Base-by-base conservation (phyloP, 2,113 vertebrate genomes). In the Apodemus sylvaticus region DNA sequence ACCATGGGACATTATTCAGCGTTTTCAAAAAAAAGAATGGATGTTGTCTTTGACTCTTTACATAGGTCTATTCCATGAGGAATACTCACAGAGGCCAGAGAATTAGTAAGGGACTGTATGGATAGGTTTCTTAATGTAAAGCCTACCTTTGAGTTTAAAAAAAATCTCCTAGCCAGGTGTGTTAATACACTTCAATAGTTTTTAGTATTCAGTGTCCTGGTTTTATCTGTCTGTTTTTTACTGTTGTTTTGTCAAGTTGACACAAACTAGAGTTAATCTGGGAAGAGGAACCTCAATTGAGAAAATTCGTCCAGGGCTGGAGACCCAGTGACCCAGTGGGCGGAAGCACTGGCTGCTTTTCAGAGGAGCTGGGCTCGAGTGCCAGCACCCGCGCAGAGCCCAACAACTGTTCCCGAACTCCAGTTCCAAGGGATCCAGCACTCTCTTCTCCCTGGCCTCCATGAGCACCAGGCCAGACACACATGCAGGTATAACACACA, bases 141-240 rank as follows among this genome's bases (percentile, higher is more conserved):
- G 29, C 42, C n/a, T 91, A 82, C 68, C 31, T 93, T 36, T 89
- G n/a, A 88, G 31, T 85, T 31, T 62, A 24, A 71, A 79, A 58
- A 58, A 91, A 78, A 60, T 17, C 87, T 39, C 51, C 71, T 13
- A 53, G 64, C 7, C 1, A 73, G 42, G 7, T 7, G 51, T 94
- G 92, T 77, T 68, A 88, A 87, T 58, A 88, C 51, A 51, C 29
- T 94, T 94, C 82, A 42, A 22, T 55, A 73, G 36, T 86, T 90
- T 17, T 66, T 42, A 86, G 62, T 5, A 73, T 31, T 62, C 0
- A 91, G 31, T n/a, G 78, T 0, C 60, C n/a, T 48, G 2, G 26
- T 14, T 82, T 48, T 86, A 8, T 39, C n/a, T 58, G 36, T 58
- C n/a, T 26, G 34, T 55, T n/a, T n/a, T 22, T 81, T n/a, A 4